Percentiles rank a stretch among this genome's conserved stretches.
Evolutionary conservation across 2,113 vertebrate species (phyloP).

Genomic region (Thalassoma bifasciatum): DNA sequence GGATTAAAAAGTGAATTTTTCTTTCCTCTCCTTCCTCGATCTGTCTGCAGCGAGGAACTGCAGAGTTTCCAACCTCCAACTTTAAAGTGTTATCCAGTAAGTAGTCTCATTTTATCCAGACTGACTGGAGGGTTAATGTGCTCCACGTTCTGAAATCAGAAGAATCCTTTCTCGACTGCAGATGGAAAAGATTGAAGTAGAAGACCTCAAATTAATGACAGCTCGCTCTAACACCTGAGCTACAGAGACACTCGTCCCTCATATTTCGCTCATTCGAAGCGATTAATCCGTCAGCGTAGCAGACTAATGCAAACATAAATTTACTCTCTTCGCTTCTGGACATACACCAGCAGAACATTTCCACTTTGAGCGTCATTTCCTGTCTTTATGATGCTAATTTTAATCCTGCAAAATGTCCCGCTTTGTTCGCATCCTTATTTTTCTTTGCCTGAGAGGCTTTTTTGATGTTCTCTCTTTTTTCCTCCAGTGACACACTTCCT

Average conservation of each 20-base stretch:
- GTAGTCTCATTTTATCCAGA: background rate
- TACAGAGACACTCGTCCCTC: background rate
- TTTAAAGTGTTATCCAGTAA: background rate
- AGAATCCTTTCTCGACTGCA: background rate
- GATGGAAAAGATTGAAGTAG: background rate
- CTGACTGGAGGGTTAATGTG: no score
- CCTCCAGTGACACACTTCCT: background rate
- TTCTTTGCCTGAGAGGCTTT: background rate
- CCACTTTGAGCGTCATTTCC: background rate
- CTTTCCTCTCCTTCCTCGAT: background rate
- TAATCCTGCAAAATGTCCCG: no score
- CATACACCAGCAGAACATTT: no score
- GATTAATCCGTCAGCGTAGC: no score
- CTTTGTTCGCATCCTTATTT: no score
- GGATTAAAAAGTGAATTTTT: background rate
- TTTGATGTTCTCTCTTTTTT: no score
- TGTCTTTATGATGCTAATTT: no score
- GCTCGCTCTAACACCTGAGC: background rate
- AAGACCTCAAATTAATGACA: background rate
- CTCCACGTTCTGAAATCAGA: background rate
- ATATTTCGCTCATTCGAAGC: background rate
- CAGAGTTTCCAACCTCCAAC: background rate
- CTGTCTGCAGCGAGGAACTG: background rate
- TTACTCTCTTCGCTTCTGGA: background rate
- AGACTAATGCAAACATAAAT: no score